These are phyloP conservation scores for Acanthochromis polyacanthus DNA, from an alignment of 2,113 vertebrate species.

Conservation along the genomic window DNA sequence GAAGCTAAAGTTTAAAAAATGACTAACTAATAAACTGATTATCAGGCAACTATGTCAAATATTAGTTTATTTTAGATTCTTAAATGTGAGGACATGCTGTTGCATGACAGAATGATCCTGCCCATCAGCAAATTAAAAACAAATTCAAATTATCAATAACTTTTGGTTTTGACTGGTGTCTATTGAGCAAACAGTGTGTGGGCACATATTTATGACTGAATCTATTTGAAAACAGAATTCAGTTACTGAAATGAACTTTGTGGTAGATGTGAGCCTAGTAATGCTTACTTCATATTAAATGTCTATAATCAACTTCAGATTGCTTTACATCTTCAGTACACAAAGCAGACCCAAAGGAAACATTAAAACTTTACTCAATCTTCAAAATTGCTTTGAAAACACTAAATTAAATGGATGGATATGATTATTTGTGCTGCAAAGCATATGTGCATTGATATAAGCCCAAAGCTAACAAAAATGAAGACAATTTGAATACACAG, in stretches of 20 bases:
- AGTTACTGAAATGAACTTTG: not conserved
- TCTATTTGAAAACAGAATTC: not conserved
- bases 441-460: not conserved
- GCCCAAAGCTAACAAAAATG: not conserved
- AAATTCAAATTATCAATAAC: no score
- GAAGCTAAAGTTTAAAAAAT: no score
- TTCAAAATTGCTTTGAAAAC: not conserved
- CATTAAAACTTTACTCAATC: not conserved
- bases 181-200: not conserved
- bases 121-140: no score
- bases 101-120: no score
- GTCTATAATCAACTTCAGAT: not conserved
- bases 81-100: no score
- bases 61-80: no score
- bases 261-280: no score
- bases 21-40: no score
- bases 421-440: not conserved
- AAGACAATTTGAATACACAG: not conserved
- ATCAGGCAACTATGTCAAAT: no score
- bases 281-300: no score
- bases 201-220: not conserved
- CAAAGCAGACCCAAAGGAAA: not conserved
- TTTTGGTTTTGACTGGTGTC: not conserved
- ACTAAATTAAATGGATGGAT: not conserved
- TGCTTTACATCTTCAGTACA: conserved; percentile 2